Evolutionary conservation across 2,797 vertebrate species (phyloP), one percentile per base, ranked within the genome.

Genomic region (Pygocentrus nattereri): DNA sequence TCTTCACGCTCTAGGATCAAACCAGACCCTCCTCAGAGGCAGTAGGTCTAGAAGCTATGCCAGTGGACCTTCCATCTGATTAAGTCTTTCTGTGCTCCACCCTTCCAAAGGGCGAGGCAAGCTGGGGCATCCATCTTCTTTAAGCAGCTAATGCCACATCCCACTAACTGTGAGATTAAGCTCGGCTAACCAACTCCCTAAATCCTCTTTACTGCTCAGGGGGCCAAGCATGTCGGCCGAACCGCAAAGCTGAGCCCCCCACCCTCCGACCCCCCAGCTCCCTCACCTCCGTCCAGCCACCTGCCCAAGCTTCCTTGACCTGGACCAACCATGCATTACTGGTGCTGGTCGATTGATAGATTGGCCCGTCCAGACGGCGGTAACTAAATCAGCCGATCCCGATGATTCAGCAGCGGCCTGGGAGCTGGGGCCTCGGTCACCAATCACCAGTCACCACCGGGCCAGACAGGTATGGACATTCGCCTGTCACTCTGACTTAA

Each of bases 361-460:
- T 90, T 82, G 86, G 87, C 84, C 90, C 93, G 90, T 91, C 90
- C 75, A 79, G 86, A 80, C 84, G 85, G 91, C 90, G 88, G 87
- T 90, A 91, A 92, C 88, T 92, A 91, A 93, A 91, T 91, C 89
- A 92, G 88, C 86, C 49, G 21, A 90, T 94, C 86, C 85, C 90
- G 93, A 94, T 93, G 94, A 95, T 92, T 93, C 92, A 91, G 93
- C 93, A 92, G 85, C 87, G 86, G 90, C 91, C 88, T 80, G 90
- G 91, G 92, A 93, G 93, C 90, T 73, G 83, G 83, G 81, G 87
- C 84, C 85, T 88, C 90, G 92, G 91, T 94, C 95, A 95, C 91
- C 91, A 93, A 93, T 91, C 93, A 93, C 88, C 79, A 68, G 89
- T 93, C 91, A 89, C 81, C 91, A 92, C 93, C 85, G 82, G 79